phyloP scores from a whole-genome alignment of 2,888 invertebrate species.

The Coenonympha glycerion region DNA sequence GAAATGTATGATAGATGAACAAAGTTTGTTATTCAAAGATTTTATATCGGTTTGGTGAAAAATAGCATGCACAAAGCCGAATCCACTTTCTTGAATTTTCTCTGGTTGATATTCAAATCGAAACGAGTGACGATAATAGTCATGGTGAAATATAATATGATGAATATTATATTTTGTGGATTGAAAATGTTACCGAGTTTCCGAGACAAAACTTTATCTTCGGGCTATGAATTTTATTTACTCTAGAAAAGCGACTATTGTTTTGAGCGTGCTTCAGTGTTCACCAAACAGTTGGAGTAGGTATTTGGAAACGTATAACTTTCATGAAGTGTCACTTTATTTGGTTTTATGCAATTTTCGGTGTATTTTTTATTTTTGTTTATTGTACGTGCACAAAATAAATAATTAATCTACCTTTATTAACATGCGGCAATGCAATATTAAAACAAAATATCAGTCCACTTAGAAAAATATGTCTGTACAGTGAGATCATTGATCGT shows the following conservation, averaged over 20 bases:
- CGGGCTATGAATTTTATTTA: neutral
- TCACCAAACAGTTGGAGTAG: neutral
- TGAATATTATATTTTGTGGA: neutral
- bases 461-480: slow-evolving; percentile 46
- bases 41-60: neutral
- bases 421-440: slow-evolving; percentile 66
- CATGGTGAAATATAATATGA: too few species aligned
- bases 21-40: slow-evolving; percentile 5
- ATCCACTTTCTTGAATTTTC: neutral
- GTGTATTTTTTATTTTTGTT: slow-evolving; percentile 15
- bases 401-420: slow-evolving; percentile 45
- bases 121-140: neutral
- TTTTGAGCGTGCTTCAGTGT: neutral
- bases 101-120: neutral
- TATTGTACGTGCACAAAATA: slow-evolving; percentile 56
- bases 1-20: neutral
- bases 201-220: neutral
- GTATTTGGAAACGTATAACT: neutral
- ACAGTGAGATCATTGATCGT: slow-evolving; percentile 58
- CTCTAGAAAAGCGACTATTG: neutral
- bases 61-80: neutral
- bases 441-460: slow-evolving; percentile 17
- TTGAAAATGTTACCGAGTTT: neutral
- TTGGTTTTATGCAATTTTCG: neutral
- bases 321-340: neutral